Percentiles rank a stretch among this genome's conserved stretches.
Evolutionary conservation across 2,113 vertebrate species (phyloP).

Genomic region (human (Homo sapiens)): DNA sequence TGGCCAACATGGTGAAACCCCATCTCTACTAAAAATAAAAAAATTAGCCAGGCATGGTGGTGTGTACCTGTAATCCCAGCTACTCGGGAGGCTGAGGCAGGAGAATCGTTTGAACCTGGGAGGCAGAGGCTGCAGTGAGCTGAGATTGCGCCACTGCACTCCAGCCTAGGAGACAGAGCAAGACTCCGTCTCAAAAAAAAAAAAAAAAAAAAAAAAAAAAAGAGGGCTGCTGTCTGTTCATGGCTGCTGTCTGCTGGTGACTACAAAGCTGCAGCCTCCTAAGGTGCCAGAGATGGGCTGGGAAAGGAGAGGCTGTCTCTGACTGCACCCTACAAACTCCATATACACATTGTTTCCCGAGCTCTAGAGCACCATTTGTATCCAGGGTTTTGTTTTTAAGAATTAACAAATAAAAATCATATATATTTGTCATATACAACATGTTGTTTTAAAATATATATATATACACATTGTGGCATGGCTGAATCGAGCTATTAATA

Average conservation of each 20-base stretch:
- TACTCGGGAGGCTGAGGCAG: too few relatives aligned
- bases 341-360: neutral
- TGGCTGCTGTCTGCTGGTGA: slow-evolving; percentile 20
- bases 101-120: too few relatives aligned
- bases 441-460: neutral
- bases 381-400: neutral
- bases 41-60: too few relatives aligned
- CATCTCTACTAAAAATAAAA: too few relatives aligned
- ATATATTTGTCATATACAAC: neutral
- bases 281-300: neutral
- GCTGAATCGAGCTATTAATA: neutral
- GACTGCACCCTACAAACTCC: neutral
- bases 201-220: too few relatives aligned
- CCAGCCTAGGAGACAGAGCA: too few relatives aligned
- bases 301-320: neutral
- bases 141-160: too few relatives aligned
- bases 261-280: neutral
- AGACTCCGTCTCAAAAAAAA: too few relatives aligned
- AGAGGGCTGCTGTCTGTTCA: neutral
- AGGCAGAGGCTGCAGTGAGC: too few relatives aligned
- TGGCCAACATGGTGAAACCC: too few relatives aligned
- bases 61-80: too few relatives aligned
- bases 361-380: neutral
- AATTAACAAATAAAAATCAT: neutral
- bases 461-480: neutral